These are phyloP conservation scores for Helleia helle DNA, from an alignment of 2,888 invertebrate genomes.

Conservation along the genomic window DNA sequence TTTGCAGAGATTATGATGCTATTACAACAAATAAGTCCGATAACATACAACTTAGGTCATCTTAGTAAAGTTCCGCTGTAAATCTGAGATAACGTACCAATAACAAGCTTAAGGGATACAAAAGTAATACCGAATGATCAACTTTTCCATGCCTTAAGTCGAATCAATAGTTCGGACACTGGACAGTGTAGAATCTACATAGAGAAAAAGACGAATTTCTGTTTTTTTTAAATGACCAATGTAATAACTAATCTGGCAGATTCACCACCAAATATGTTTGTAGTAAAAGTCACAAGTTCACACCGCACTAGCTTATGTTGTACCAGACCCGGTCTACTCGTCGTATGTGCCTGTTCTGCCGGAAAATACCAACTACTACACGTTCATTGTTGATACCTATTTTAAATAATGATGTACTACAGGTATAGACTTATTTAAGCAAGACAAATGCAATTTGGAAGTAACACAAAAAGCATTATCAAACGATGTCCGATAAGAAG, in stretches of 20 bases:
- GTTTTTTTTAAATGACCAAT: too few relatives aligned
- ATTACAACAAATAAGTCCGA: slow-evolving; percentile 31
- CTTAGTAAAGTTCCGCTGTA: slow-evolving; percentile 44
- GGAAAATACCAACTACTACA: too few relatives aligned
- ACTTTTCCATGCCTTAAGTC: not conserved
- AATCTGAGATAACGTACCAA: slow-evolving; percentile 27
- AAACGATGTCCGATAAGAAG: slow-evolving; percentile 4
- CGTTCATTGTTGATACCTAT: too few relatives aligned
- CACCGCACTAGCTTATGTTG: too few relatives aligned
- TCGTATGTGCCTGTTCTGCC: too few relatives aligned
- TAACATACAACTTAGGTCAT: slow-evolving; percentile 23
- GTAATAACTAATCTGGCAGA: too few relatives aligned
- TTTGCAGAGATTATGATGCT: slow-evolving; percentile 37
- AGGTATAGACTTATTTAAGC: not conserved
- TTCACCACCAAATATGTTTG: too few relatives aligned
- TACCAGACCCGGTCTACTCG: too few relatives aligned
- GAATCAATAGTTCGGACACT: not conserved
- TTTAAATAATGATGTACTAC: too few relatives aligned
- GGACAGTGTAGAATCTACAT: too few relatives aligned
- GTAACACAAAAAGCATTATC: not conserved
- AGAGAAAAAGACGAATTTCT: too few relatives aligned
- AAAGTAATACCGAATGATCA: slow-evolving; percentile 12
- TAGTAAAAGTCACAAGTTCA: too few relatives aligned
- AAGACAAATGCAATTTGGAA: slow-evolving; percentile 6
- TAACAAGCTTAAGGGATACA: slow-evolving; percentile 4